phyloP scores from a whole-genome alignment of 2,888 invertebrate genomes.

The Caradrina kadenii region DNA sequence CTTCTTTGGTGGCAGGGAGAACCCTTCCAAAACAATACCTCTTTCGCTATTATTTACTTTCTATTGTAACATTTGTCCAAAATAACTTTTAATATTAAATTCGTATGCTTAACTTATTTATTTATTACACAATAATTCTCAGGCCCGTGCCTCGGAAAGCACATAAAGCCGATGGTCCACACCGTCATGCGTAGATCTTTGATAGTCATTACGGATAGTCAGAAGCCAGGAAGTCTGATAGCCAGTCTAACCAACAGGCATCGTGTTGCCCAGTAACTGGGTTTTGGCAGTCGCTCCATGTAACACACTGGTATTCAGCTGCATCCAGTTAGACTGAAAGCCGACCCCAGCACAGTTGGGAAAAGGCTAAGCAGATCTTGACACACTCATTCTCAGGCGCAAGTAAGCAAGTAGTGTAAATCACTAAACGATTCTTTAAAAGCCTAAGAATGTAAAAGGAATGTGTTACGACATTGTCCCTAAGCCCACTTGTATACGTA shows the following conservation, averaged over 20 bases:
- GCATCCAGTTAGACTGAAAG: too few relatives aligned
- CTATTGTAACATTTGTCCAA: not conserved
- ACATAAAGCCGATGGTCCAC: too few relatives aligned
- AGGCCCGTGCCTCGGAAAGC: too few relatives aligned
- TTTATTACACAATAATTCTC: slow-evolving; percentile 29
- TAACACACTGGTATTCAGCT: too few relatives aligned
- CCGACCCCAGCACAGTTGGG: too few relatives aligned
- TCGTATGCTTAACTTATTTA: not conserved
- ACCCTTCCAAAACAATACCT: not conserved
- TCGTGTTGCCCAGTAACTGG: too few relatives aligned
- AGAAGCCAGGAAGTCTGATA: too few relatives aligned
- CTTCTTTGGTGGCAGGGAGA: not conserved
- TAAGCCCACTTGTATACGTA: slow-evolving; percentile 6
- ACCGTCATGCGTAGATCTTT: too few relatives aligned
- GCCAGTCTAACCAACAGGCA: too few relatives aligned
- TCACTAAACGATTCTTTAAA: slow-evolving; percentile 23
- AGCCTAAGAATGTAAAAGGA: slow-evolving; percentile 4
- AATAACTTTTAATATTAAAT: slow-evolving; percentile 9
- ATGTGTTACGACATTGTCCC: slow-evolving; percentile 22
- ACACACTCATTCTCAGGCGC: slow-evolving; percentile 15
- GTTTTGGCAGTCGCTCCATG: too few relatives aligned
- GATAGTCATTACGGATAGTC: too few relatives aligned
- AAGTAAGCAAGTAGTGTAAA: not conserved
- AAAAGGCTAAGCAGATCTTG: too few relatives aligned
- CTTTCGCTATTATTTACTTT: not conserved